Base-by-base conservation (phyloP, 2,888 invertebrate genomes). In the Resseliella maxima region DNA sequence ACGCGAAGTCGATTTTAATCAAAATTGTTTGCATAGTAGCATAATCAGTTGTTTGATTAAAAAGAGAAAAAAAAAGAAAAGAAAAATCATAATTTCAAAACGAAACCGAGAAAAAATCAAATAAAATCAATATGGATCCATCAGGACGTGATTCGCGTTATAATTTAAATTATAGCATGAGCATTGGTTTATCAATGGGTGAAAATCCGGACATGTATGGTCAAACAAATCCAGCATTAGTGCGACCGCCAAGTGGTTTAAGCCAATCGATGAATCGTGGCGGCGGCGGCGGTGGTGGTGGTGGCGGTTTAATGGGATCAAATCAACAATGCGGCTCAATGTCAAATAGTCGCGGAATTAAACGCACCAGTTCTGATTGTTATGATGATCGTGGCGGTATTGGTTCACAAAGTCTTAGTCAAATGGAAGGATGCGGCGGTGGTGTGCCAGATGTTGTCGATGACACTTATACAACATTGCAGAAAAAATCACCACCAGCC, bases 81-180 rank as follows among this genome's bases (percentile, higher is more conserved):
- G 8, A 21, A 54, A 54, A 81, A 18, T 81, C 18, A 15, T 64
- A 27, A 27, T 12, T n/a, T 54, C 54, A 3, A 12, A 86, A 59
- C 24, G 59, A 64, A 64, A 86, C 27, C 24, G 12, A 38, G 59
- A 59, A 21, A 36, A 45, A 90, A 90, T 8, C 41, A 50, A 6
- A n/a, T n/a, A n/a, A 18, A 59, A 35, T 18, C 3, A 72, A 72
- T 90, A 96, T 96, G 96, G 96, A 96, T 94, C 95, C 96, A 92
- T 95, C 96, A 94, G 95, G 96, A 93, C 94, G 96, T 93, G 96
- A 96, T 93, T 94, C 95, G 94, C 96, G 96, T 92, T 96, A 96
- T 92, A 95, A 95, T 93, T 94, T 96, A 92, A 95, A 95, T 91
- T 96, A 96, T 92, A 94, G 95, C 89, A 94, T 94, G 94, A 93